phyloP scores from a whole-genome alignment of 64 coral and sea anemone genomes.

The Pachyseris speciosa region DNA sequence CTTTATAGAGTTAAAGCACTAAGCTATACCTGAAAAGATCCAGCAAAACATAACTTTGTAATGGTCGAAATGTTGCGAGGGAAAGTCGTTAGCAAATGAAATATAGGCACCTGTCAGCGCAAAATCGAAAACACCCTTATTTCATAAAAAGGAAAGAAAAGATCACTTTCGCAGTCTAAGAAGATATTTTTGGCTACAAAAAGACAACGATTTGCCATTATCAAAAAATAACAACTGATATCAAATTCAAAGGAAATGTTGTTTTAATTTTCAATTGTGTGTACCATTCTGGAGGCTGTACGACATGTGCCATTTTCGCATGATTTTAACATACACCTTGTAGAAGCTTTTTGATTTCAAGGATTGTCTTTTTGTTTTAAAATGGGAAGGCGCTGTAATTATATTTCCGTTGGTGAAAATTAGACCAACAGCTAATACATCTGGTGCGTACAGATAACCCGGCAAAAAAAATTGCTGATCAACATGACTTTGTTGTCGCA shows the following conservation, averaged over 20 bases:
- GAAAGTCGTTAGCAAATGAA: neutral
- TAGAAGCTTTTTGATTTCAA: neutral
- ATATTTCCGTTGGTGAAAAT: neutral
- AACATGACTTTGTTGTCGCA: too few relatives aligned
- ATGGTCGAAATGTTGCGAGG: neutral
- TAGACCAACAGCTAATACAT: neutral
- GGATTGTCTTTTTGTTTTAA: neutral
- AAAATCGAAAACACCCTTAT: neutral
- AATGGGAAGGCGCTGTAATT: neutral
- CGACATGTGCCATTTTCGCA: constrained; percentile 10
- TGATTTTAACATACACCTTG: neutral
- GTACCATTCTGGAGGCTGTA: neutral
- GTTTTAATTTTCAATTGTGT: too few relatives aligned
- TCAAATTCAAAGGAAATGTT: neutral
- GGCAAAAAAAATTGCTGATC: too few relatives aligned
- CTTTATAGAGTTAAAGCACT: too few relatives aligned
- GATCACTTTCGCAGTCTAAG: too few relatives aligned
- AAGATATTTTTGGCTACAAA: too few relatives aligned
- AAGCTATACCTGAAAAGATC: too few relatives aligned
- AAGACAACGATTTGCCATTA: too few relatives aligned
- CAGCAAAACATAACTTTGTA: neutral
- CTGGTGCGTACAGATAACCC: too few relatives aligned
- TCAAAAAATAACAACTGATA: neutral
- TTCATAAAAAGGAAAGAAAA: too few relatives aligned
- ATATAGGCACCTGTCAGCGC: neutral